phyloP scores from a whole-genome alignment of 2,888 invertebrate species.

The Hesperia comma region DNA sequence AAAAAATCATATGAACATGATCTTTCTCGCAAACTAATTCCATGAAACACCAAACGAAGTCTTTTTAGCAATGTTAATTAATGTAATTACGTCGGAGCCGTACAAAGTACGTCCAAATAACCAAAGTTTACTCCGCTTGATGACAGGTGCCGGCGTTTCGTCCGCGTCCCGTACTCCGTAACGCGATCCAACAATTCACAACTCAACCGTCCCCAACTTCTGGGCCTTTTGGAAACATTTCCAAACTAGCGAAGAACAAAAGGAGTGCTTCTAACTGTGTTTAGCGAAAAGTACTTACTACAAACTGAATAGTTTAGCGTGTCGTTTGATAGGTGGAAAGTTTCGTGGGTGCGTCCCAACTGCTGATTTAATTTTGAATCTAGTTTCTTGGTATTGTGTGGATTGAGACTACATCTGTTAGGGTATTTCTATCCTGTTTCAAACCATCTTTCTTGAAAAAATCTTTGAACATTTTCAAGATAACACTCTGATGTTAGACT shows the following conservation, averaged over 20 bases:
- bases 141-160: conserved; percentile 14
- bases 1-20: too few relatives aligned
- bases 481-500: too few relatives aligned
- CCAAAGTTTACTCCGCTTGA: conserved; percentile 17
- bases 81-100: not conserved
- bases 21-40: too few relatives aligned
- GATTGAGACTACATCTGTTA: too few relatives aligned
- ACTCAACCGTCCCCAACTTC: conserved; percentile 20
- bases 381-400: not conserved
- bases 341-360: not conserved
- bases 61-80: not conserved
- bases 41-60: not conserved
- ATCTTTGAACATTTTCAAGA: too few relatives aligned
- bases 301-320: conserved; percentile 15
- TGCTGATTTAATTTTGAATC: not conserved
- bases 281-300: conserved; percentile 5
- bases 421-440: not conserved
- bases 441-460: not conserved
- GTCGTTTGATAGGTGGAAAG: conserved; percentile 7
- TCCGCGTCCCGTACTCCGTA: not conserved
- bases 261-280: conserved; percentile 15
- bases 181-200: conserved; percentile 17
- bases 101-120: conserved; percentile 7
- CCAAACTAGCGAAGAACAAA: conserved; percentile 21
- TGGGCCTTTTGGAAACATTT: conserved; percentile 19